These are phyloP conservation scores for Morelia viridis DNA, from an alignment of 2,797 vertebrate species.

Conservation along the genomic window DNA sequence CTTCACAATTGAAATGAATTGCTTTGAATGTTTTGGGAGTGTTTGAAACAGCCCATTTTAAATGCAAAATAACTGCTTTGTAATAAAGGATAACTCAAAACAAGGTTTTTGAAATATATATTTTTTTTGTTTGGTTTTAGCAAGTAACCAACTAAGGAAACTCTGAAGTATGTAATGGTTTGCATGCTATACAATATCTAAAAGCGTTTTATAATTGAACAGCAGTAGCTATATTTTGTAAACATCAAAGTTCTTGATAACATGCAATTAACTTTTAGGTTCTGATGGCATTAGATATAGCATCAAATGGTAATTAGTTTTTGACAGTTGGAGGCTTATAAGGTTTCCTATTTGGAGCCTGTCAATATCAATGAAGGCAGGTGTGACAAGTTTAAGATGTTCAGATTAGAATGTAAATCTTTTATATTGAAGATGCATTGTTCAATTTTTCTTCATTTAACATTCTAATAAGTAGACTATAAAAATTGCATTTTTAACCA, in stretches of 20 bases:
- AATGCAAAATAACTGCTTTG: neutral
- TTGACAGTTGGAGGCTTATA: neutral
- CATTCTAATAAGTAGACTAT: neutral
- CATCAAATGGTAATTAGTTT: neutral
- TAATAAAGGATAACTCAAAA: neutral
- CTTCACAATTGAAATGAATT: neutral
- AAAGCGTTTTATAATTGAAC: neutral
- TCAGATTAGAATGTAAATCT: neutral
- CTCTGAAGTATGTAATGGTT: neutral
- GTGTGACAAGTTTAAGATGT: neutral
- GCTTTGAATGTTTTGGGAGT: neutral
- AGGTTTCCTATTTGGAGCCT: neutral
- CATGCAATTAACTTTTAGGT: neutral
- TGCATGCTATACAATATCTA: neutral
- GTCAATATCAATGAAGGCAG: neutral
- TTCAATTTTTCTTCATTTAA: neutral
- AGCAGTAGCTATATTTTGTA: neutral
- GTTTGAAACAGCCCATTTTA: neutral
- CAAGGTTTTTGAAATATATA: neutral
- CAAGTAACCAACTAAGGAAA: neutral
- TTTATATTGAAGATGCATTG: neutral
- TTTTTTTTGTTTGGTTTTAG: neutral
- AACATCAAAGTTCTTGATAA: neutral
- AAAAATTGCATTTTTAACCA: neutral
- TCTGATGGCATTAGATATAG: neutral